Conservation (phyloP, 23 tunicate species). For the Clavelina lepadiformis region DNA sequence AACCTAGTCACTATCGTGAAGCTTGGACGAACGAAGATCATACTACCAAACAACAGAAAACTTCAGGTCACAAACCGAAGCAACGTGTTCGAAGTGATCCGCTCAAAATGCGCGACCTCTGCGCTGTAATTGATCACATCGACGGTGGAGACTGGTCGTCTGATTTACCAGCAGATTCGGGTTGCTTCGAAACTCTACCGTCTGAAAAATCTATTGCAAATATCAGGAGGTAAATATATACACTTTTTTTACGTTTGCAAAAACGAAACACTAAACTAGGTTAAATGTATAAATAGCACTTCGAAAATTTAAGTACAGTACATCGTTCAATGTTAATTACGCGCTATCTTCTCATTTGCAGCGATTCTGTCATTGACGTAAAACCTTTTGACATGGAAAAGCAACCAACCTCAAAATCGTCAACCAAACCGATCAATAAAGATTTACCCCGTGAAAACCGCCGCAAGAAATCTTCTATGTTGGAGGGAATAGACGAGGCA, state of each 20-base stretch:
- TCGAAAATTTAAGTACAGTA: too few species aligned
- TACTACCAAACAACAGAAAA: too few species aligned
- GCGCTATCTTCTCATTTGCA: too few species aligned
- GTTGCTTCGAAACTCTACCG: background rate
- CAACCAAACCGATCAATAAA: background rate
- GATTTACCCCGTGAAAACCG: background rate
- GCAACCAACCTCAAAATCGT: background rate
- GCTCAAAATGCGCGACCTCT: background rate
- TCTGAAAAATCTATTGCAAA: conserved; percentile 7
- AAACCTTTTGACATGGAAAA: conserved; percentile 7
- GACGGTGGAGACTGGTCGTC: background rate
- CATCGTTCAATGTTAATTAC: too few species aligned
- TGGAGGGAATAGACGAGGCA: conserved; percentile 1
- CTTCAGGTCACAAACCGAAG: background rate
- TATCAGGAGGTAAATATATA: conserved; percentile 4
- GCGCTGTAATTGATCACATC: conserved; percentile 1
- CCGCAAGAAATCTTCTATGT: background rate
- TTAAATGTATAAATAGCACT: too few species aligned
- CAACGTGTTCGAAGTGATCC: background rate
- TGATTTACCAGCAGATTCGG: background rate
- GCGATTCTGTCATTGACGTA: conserved; percentile 9
- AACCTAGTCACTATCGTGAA: too few species aligned
- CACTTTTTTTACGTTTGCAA: too few species aligned
- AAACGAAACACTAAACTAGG: too few species aligned
- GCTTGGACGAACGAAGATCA: conserved; percentile 5